Evolutionary conservation across 2,888 invertebrate genomes (phyloP).

Genomic region (Hipparchia semele): DNA sequence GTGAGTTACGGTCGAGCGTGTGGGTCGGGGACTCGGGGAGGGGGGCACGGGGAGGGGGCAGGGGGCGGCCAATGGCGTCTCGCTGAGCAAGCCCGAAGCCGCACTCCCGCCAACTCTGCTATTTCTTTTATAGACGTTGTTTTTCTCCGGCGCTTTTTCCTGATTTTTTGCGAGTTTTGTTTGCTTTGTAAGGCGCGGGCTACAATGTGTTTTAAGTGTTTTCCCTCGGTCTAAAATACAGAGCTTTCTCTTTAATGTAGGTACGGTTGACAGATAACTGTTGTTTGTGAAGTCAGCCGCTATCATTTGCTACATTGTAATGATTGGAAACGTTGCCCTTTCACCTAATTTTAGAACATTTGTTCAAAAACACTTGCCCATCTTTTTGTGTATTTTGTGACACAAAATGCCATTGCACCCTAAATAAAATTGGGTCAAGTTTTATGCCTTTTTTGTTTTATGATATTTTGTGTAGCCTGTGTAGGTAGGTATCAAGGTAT

Average conservation of each 20-base stretch:
- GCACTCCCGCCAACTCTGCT: constrained; percentile 78
- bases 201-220: constrained; percentile 76
- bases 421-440: too few species aligned
- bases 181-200: constrained; percentile 70
- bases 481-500: too few species aligned
- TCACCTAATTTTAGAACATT: constrained; percentile 10
- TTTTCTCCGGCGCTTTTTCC: constrained; percentile 80
- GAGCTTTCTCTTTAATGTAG: constrained; percentile 40
- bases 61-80: constrained; percentile 67
- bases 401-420: not conserved
- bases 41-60: constrained; percentile 50
- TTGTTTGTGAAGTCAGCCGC: constrained; percentile 33
- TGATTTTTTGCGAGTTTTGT: constrained; percentile 75
- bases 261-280: constrained; percentile 38
- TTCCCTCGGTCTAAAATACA: constrained; percentile 56
- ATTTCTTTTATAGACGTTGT: constrained; percentile 81
- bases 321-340: constrained; percentile 11
- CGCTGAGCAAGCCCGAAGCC: constrained; percentile 64
- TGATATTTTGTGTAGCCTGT: too few species aligned
- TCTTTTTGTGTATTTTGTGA: not conserved
- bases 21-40: constrained; percentile 46
- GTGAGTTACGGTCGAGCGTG: constrained; percentile 76
- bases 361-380: not conserved
- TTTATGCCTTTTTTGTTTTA: too few species aligned
- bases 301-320: constrained; percentile 39